Base-by-base conservation (phyloP, 2,797 vertebrate genomes). In the Catamblyrhynchus diadema region DNA sequence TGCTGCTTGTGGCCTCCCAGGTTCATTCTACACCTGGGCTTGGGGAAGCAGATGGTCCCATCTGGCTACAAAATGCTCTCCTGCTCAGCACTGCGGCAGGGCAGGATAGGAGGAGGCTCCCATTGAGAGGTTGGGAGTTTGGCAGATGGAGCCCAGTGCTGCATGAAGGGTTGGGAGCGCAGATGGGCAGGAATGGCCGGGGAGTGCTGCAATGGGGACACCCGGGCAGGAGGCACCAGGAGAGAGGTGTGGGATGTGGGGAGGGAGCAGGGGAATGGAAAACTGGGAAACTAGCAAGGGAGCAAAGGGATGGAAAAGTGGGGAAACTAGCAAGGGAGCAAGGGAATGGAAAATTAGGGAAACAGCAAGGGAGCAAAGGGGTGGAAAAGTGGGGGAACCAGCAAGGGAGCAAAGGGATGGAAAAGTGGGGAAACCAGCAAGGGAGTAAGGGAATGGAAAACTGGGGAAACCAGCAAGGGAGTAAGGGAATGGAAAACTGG, bases 211-310 rank as follows among this genome's bases (percentile, higher is more conserved):
- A 3, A 8, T 1, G 8, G n/a, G n/a, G 59, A 60, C 9, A 23
- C 3, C 39, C 27, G 20, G 0, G 4, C 45, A 32, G 62, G 39
- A 33, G 2, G 3, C 4, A 39, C 7, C 54, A 8, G 39, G 10
- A 56, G 32, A 44, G 13, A 37, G 37, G 14, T 0, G 3, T 0
- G 0, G 50, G 15, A 3, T 18, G 25, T 3, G 22, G 20, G 41
- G 24, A 45, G 44, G 62, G 59, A 79, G 11, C 0, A 1, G 35
- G 12, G 48, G 47, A 5, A 8, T 32, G 39, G 65, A 5, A 44
- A 11, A 20, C 5, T 44, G 19, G 42, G 42, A 77, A 32, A 10
- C 23, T 27, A 5, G 42, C 42, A 42, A 20, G 42, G 42, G 42
- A 42, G 9, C 0, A 2, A 53, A 10, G 39, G 51, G 20, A 8